A percentile compares a stretch with the other conserved stretches of the same genome.
Evolutionary conservation across 2,113 vertebrate species (phyloP).

Genomic region (Cyprinodon tularosa): DNA sequence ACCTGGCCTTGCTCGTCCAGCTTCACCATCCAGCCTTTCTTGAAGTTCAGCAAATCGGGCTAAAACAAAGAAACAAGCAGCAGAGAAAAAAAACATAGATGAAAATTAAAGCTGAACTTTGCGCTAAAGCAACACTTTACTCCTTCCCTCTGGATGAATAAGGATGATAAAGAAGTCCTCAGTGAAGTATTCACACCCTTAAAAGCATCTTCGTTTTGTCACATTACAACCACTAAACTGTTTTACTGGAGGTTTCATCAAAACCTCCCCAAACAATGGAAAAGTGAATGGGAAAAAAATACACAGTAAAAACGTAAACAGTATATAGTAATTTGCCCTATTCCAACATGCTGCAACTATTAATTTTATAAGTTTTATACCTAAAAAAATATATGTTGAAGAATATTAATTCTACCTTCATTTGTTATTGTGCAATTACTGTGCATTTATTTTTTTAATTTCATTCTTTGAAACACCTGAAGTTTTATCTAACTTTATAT

Average conservation of each 20-base stretch:
- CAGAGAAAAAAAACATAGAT: neutral
- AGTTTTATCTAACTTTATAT: too few species aligned
- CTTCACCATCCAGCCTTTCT: constrained; percentile 88
- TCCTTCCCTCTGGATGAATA: neutral
- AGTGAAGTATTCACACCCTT: neutral
- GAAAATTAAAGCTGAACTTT: constrained; percentile 19
- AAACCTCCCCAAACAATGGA: too few species aligned
- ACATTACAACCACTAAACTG: neutral
- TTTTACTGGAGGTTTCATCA: neutral
- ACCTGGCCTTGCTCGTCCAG: constrained; percentile 83
- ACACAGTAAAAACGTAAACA: too few species aligned
- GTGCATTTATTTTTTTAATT: too few species aligned
- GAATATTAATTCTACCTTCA: too few species aligned
- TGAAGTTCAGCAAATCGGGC: constrained; percentile 85
- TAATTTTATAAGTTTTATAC: too few species aligned
- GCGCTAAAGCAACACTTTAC: constrained; percentile 18
- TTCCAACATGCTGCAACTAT: too few species aligned
- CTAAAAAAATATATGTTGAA: too few species aligned
- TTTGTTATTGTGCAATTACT: too few species aligned
- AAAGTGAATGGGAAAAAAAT: too few species aligned
- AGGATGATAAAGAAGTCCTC: neutral
- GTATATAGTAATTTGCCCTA: too few species aligned
- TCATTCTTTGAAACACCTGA: too few species aligned
- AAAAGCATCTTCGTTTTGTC: neutral
- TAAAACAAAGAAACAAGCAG: constrained; percentile 33